Evolutionary conservation across 1,140 invertebrate genomes (phyloP), one percentile per base, ranked within the genome.

Genomic region (Chionoecetes opilio): DNA sequence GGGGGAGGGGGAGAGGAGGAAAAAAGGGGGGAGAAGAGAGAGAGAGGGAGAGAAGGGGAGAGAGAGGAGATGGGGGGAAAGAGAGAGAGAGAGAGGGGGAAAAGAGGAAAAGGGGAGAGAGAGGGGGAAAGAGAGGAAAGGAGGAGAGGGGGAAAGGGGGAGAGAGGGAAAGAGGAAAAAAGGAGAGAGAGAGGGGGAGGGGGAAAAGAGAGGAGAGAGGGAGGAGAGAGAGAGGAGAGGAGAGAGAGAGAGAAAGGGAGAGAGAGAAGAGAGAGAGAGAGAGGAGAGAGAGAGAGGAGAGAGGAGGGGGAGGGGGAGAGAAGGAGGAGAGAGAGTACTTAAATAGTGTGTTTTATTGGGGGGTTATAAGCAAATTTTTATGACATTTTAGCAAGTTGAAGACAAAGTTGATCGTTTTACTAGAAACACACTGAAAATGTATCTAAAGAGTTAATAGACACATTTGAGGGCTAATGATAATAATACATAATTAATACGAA

Each of bases 291-390:
- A 31, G 29, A 31, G 29, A 29, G 32, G 31, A 32, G 84, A 86
- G 84, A 29, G 29, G 31, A 32, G 31, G 29, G 31, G 29, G 31
- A 32, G 31, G 32, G 31, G 29, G 31, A 86, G 31, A 32, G 84
- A 29, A 29, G 29, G 84, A 86, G 31, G 84, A 86, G 84, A 86
- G 84, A 86, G 84, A 86, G 84, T 86, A 29, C 84, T 32, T 86
- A 29, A 26, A 86, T 86, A n/a, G 84, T 75, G 11, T 75, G 63
- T 75, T 75, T 11, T 75, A 75, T 11, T 11, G 63, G n/a, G 63
- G 63, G n/a, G n/a, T 75, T n/a, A 75, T 75, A 75, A n/a, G n/a
- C 63, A 75, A 14, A 75, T 14, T 14, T 75, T n/a, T 14, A 14
- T 14, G 63, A 75, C n/a, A 75, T 75, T 75, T 75, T 11, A 75